Base-by-base conservation (phyloP, 2,113 vertebrate species). In the Enhydra lutris region DNA sequence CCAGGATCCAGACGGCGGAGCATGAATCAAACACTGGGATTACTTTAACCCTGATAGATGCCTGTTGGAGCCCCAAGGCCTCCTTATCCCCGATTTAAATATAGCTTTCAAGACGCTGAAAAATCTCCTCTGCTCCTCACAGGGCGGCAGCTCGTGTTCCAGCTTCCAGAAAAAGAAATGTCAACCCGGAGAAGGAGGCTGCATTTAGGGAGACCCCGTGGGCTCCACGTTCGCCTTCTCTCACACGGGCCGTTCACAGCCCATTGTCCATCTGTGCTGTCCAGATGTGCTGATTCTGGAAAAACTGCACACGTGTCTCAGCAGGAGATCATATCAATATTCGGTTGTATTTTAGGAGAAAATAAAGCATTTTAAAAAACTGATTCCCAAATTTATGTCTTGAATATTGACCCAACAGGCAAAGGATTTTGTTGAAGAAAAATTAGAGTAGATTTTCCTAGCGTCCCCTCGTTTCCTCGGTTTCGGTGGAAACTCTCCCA, bases 391-490 rank as follows among this genome's bases (percentile, higher is more conserved):
- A 83, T 95, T 87, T 96, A 12, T 4, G 71, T 95, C 92, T 97
- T 85, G 29, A 42, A 91, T 67, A 96, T n/a, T 65, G 3, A 92
- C 69, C 78, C 96, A 21, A 36, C 7, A 97, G 79, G 13, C 65
- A 91, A 97, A 47, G 39, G 82, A 65, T 78, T 52, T 47, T 91
- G 34, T 67, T 2, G 65, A 69, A 95, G 21, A n/a, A 96, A 97
- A 96, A 82, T 39, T 52, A 87, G 89, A 94, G 86, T 79, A 50
- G 1, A n/a, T 84, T 96, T 96, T 96, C 42, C 47, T 34, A 50
- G 76, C 14, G 71, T 97, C 6, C 93, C 4, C 13, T 85, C 67
- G 71, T 97, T 96, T 97, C 86, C 57, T 94, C n/a, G 42, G 74
- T 87, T 7, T 78, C 82, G 87, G 12, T 7, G 87, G 42, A 79